Conservation (phyloP, 2,888 invertebrate species). For the Acanthosepion esculentum region DNA sequence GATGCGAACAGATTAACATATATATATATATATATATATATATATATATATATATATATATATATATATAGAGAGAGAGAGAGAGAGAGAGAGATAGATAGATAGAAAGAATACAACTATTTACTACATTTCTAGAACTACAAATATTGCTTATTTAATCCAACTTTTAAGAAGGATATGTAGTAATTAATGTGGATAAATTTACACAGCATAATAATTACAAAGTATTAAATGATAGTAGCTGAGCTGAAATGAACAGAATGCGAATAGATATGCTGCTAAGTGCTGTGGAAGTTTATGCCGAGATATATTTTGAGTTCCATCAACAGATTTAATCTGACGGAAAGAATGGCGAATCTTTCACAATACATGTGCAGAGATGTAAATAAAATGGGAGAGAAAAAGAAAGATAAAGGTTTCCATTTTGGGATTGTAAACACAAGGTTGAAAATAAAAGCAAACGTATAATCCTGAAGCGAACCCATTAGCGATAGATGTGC, state of each 20-base stretch:
- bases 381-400: neutral
- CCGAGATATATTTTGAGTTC: slow-evolving; percentile 4
- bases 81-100: too few relatives aligned
- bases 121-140: neutral
- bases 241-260: neutral
- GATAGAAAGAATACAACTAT: too few relatives aligned
- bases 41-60: too few relatives aligned
- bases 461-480: neutral
- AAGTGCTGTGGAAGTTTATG: neutral
- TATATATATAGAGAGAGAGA: too few relatives aligned
- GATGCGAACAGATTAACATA: too few relatives aligned
- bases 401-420: neutral
- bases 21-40: too few relatives aligned
- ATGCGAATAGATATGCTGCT: neutral
- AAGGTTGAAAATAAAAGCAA: neutral
- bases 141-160: neutral
- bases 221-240: neutral
- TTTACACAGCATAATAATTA: neutral
- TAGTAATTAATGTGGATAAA: neutral
- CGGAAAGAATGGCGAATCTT: neutral
- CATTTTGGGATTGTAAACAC: neutral
- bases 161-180: neutral
- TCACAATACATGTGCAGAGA: neutral
- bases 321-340: neutral
- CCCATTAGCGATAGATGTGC: neutral